Base-by-base conservation (phyloP, 92 coral and sea anemone species). In the Nematostella vectensis region DNA sequence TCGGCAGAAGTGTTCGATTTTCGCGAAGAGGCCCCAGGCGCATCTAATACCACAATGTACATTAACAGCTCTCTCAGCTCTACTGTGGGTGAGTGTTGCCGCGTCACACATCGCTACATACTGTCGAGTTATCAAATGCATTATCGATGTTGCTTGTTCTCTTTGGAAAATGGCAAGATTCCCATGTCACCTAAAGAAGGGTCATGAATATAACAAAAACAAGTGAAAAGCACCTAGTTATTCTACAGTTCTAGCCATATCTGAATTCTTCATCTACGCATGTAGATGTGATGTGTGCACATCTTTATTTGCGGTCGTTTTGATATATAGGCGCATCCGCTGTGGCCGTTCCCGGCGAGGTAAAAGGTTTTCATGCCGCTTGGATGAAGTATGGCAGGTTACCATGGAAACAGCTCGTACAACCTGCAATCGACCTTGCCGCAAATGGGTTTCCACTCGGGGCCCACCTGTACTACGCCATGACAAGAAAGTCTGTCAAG, bases 261-360 rank as follows among this genome's bases (percentile, higher is more conserved):
- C n/a, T n/a, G n/a, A n/a, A n/a, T n/a, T n/a, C n/a, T n/a, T n/a
- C n/a, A n/a, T n/a, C n/a, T n/a, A n/a, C n/a, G n/a, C n/a, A n/a
- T n/a, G n/a, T n/a, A n/a, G n/a, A n/a, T n/a, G n/a, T n/a, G n/a
- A n/a, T n/a, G n/a, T n/a, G n/a, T n/a, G n/a, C n/a, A n/a, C n/a
- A n/a, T n/a, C n/a, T n/a, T n/a, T n/a, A n/a, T n/a, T 33, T 33
- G 6, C 15, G 40, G 40, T 33, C 15, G 40, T 15, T 15, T 6
- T 26, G 6, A 2, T 60, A 11, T 21, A 12, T 42, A 88, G 96
- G 96, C 18, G 59, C 85, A 2, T 38, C 80, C 1, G 84, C 94
- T 2, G 39, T 72, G 12, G 96, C 94, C 15, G 88, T 88, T 8
- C 96, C 96, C 0, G 96, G 96, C 24, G 96, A 88, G 47, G 85